phyloP scores from a whole-genome alignment of 2,797 vertebrate species.

The Aulostomus chinensis region DNA sequence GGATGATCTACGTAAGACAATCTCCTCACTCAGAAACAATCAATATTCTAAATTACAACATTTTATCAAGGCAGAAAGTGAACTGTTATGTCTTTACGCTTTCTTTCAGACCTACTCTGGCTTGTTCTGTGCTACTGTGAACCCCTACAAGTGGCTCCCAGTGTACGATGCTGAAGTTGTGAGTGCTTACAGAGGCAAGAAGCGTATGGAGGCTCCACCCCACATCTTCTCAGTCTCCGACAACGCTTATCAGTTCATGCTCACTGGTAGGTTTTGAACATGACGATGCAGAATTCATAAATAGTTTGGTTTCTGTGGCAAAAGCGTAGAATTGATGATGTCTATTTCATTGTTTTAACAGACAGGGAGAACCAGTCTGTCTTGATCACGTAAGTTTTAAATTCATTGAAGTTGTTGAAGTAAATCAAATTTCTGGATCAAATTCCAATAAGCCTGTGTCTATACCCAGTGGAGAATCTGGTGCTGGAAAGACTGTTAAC shows the following conservation, averaged over 20 bases:
- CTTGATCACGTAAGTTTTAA: conserved; percentile 84
- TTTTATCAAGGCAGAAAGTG: background rate
- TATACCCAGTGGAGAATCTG: conserved; percentile 76
- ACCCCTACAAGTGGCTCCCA: conserved; percentile 88
- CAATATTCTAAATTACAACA: background rate
- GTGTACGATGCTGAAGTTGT: conserved; percentile 86
- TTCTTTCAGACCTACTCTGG: conserved; percentile 81
- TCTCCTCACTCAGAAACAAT: conserved; percentile 29
- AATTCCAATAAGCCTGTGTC: conserved; percentile 11
- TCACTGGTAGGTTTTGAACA: conserved; percentile 57
- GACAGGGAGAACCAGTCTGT: conserved; percentile 89
- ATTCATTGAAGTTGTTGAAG: background rate
- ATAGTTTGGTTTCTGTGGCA: background rate
- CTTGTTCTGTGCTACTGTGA: conserved; percentile 79
- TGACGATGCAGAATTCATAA: background rate
- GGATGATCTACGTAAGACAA: conserved; percentile 86
- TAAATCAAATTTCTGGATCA: background rate
- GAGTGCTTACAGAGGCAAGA: conserved; percentile 86
- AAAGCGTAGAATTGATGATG: background rate
- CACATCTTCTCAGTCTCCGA: conserved; percentile 95
- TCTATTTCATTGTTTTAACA: conserved; percentile 51
- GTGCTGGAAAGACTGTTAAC: conserved; percentile 85
- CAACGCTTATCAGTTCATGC: conserved; percentile 86
- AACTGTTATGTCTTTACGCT: background rate
- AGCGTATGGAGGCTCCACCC: conserved; percentile 88